A percentile compares a stretch with the other conserved stretches of the same genome.
Conservation (phyloP, 1,140 invertebrate species). For the Vanessa atalanta region DNA sequence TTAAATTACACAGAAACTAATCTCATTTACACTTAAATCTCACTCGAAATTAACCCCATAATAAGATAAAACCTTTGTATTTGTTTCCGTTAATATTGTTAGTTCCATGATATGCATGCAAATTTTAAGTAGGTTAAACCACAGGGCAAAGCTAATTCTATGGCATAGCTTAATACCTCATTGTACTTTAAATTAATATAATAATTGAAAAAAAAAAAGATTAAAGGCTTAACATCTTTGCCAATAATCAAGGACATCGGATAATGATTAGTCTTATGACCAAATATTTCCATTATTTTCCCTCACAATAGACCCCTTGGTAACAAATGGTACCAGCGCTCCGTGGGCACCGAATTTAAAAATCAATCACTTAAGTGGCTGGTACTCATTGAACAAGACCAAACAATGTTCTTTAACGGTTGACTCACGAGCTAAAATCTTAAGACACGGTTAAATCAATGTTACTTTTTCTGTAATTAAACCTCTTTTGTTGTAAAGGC, state of each 20-base stretch:
- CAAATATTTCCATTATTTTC: conserved; percentile 28
- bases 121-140: no score
- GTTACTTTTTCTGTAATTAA: neutral
- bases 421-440: conserved; percentile 20
- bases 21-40: no score
- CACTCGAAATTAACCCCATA: no score
- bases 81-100: no score
- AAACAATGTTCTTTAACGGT: conserved; percentile 34
- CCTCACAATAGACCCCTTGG: conserved; percentile 18
- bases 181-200: no score
- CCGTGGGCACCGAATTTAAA: conserved; percentile 33
- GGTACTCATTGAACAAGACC: conserved; percentile 41
- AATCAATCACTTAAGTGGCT: conserved; percentile 42
- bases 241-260: conserved; percentile 3
- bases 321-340: conserved; percentile 38
- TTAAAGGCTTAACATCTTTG: neutral
- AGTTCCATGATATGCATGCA: no score
- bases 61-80: no score
- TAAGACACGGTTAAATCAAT: conserved; percentile 12
- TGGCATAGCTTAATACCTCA: no score
- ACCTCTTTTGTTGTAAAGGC: neutral
- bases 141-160: no score
- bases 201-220: neutral
- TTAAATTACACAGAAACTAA: no score
- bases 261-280: conserved; percentile 14